Evolutionary conservation across 2,113 vertebrate genomes (phyloP).

Genomic region (Ranitomeya imitator): DNA sequence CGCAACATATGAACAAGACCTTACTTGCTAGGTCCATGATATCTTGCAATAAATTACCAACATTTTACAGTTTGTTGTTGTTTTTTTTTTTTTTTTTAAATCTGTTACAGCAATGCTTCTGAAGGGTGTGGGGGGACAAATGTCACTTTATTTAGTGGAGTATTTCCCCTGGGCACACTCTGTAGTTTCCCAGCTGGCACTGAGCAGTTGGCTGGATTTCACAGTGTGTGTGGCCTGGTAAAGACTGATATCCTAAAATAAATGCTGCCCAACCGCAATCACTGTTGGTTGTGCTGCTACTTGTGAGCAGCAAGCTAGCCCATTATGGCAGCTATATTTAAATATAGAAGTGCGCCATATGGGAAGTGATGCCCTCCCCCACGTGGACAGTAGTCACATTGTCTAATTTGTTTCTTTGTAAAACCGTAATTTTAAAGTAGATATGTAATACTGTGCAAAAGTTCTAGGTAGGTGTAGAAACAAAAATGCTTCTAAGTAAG

Average conservation of each 20-base stretch:
- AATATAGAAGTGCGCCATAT: not conserved
- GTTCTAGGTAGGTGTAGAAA: no score
- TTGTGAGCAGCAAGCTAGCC: not conserved
- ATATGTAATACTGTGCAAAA: no score
- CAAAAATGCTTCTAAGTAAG: no score
- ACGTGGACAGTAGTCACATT: no score
- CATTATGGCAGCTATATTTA: not conserved
- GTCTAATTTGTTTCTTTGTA: no score
- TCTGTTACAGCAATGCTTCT: not conserved
- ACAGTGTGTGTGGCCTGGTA: not conserved
- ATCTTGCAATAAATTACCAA: conserved; percentile 44
- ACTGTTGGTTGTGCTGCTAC: not conserved
- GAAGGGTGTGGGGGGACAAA: not conserved
- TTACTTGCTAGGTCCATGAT: not conserved
- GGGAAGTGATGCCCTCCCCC: not conserved
- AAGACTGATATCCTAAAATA: conserved; percentile 2
- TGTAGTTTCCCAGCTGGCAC: not conserved
- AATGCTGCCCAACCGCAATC: not conserved
- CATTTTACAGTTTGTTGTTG: no score
- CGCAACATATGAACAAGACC: not conserved
- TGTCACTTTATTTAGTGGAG: not conserved
- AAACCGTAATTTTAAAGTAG: no score
- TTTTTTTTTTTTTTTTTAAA: no score
- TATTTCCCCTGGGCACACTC: not conserved
- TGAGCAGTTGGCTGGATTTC: not conserved